phyloP scores from a whole-genome alignment of 2,113 vertebrate species.

The Cettia cetti region DNA sequence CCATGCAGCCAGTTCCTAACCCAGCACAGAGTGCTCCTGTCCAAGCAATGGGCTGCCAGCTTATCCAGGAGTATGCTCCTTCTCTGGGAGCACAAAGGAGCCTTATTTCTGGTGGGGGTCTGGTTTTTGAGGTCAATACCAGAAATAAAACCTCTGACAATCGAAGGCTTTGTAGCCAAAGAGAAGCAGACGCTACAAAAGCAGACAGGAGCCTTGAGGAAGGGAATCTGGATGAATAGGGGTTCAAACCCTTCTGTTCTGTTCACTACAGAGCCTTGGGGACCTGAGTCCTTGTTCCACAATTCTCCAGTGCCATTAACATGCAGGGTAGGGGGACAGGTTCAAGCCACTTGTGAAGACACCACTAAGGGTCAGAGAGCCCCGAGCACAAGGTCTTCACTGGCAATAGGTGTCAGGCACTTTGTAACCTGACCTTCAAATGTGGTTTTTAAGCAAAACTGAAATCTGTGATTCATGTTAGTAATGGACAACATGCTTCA shows the following conservation, averaged over 20 bases:
- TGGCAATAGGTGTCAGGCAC: background rate
- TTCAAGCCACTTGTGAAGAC: background rate
- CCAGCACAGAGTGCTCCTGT: too few relatives aligned
- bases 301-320: background rate
- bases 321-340: background rate
- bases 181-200: background rate
- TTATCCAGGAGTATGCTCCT: too few relatives aligned
- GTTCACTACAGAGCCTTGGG: background rate
- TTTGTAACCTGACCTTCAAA: background rate
- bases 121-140: background rate
- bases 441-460: background rate
- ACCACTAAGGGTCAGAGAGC: background rate
- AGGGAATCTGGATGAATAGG: background rate
- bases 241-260: background rate
- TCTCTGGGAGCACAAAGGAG: background rate
- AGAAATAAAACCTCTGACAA: background rate
- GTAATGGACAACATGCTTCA: background rate
- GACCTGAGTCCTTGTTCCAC: background rate
- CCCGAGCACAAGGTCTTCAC: background rate
- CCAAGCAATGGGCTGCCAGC: too few relatives aligned
- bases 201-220: background rate
- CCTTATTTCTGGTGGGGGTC: background rate
- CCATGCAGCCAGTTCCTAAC: too few relatives aligned
- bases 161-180: background rate
- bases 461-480: background rate